Evolutionary conservation across 2,888 invertebrate genomes (phyloP).

Genomic region (Coleophora flavipennella): DNA sequence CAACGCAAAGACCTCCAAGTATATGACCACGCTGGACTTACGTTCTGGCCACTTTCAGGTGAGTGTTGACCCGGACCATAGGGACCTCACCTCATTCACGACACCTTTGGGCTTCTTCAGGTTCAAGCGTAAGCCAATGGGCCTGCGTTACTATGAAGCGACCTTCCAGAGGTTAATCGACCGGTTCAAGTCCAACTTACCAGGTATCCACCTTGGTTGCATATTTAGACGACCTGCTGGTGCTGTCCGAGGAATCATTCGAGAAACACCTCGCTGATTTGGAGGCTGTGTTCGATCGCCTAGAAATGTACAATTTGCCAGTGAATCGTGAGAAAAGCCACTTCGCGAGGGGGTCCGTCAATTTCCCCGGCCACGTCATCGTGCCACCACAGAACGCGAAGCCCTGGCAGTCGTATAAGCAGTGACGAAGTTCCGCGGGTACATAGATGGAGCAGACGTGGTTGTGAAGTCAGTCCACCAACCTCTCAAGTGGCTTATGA

Average conservation of each 20-base stretch:
- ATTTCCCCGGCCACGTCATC: conserved; percentile 14
- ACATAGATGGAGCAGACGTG: too few relatives aligned
- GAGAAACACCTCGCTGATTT: too few relatives aligned
- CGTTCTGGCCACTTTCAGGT: conserved; percentile 20
- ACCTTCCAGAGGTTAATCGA: conserved; percentile 22
- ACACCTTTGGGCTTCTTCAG: too few relatives aligned
- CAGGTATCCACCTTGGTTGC: conserved; percentile 6
- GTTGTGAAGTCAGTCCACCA: too few relatives aligned
- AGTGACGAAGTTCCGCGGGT: too few relatives aligned
- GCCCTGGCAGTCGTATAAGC: too few relatives aligned
- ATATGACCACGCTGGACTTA: conserved; percentile 19
- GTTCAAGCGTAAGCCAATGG: conserved; percentile 20
- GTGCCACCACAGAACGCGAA: too few relatives aligned
- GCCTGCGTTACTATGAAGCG: conserved; percentile 17
- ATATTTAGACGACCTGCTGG: conserved; percentile 9
- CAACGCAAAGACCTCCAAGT: conserved; percentile 12
- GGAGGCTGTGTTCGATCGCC: not conserved
- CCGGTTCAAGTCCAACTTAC: conserved; percentile 12
- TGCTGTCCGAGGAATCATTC: conserved; percentile 2
- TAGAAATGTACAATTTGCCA: not conserved
- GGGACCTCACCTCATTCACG: conserved; percentile 18
- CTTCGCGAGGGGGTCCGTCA: not conserved
- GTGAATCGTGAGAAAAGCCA: not conserved
- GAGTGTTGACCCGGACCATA: conserved; percentile 7
- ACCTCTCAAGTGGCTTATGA: too few relatives aligned